A percentile compares a stretch with the other conserved stretches of the same genome.
Evolutionary conservation across 2,113 vertebrate genomes (phyloP).

Genomic region (Pelusios castaneus): DNA sequence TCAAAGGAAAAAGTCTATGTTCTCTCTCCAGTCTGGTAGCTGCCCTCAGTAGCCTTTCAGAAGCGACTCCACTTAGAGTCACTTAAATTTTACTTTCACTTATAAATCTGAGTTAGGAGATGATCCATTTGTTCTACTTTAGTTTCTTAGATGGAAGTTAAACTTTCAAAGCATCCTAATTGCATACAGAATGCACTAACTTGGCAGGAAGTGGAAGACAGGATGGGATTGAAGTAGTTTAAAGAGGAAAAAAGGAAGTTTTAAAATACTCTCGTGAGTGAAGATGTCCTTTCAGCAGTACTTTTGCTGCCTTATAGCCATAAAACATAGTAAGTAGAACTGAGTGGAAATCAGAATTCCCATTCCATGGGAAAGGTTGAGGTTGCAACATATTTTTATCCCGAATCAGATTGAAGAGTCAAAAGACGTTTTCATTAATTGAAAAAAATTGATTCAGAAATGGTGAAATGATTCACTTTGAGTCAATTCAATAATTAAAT

Average conservation of each 20-base stretch:
- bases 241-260: background rate
- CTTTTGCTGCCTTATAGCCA: background rate
- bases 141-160: background rate
- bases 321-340: background rate
- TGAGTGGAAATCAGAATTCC: background rate
- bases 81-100: background rate
- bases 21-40: background rate
- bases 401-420: slow-evolving; percentile 16
- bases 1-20: background rate
- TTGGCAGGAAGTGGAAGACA: background rate
- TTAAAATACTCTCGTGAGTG: background rate
- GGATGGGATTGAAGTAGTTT: background rate
- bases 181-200: background rate
- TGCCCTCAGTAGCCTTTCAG: background rate
- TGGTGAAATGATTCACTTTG: slow-evolving; percentile 51
- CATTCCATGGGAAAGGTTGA: slow-evolving; percentile 1
- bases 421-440: slow-evolving; percentile 39
- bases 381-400: background rate
- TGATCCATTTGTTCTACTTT: background rate
- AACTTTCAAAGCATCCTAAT: background rate
- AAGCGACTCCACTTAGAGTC: background rate
- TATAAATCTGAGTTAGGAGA: background rate
- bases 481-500: slow-evolving; percentile 50
- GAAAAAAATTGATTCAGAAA: slow-evolving; percentile 49
- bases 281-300: background rate